A percentile compares a stretch with the other conserved stretches of the same genome.
Conservation (phyloP, 35 echinoderm and acorn worm species). For the Holothuria glaberrima region DNA sequence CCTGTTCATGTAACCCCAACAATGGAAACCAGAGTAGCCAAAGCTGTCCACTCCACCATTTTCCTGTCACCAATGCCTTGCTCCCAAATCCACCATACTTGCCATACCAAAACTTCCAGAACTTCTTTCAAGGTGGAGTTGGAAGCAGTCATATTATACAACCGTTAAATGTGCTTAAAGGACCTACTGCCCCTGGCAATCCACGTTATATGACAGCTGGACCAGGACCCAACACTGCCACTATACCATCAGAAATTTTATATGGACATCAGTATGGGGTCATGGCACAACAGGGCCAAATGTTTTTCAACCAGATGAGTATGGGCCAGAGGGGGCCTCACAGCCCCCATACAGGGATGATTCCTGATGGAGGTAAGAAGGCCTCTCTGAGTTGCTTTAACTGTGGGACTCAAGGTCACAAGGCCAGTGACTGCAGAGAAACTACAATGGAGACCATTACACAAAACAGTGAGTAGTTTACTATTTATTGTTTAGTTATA, state of each 20-base stretch:
- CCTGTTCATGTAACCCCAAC: constrained; percentile 24
- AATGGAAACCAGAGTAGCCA: constrained; percentile 19
- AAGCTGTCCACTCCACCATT: constrained; percentile 40
- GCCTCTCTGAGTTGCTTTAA: constrained; percentile 80
- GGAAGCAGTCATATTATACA: constrained; percentile 36
- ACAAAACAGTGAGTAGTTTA: constrained; percentile 83
- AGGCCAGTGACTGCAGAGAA: constrained; percentile 78
- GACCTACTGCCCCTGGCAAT: constrained; percentile 46
- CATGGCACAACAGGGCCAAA: constrained; percentile 56
- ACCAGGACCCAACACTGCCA: constrained; percentile 53
- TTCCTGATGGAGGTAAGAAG: constrained; percentile 52
- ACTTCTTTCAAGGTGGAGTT: constrained; percentile 72
- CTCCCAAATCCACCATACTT: constrained; percentile 60
- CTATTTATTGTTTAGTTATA: neutral
- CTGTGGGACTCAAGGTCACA: constrained; percentile 83
- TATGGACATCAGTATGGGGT: constrained; percentile 64
- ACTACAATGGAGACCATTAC: constrained; percentile 81
- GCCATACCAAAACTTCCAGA: constrained; percentile 82
- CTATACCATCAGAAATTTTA: constrained; percentile 59
- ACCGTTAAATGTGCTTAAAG: constrained; percentile 61
- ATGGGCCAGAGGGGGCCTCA: constrained; percentile 69
- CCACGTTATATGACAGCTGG: constrained; percentile 32
- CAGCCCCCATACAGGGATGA: constrained; percentile 31
- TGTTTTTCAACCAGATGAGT: constrained; percentile 70
- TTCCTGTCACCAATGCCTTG: constrained; percentile 46